Conservation (phyloP, 2,888 invertebrate species). For the Pogonocherus hispidulus region DNA sequence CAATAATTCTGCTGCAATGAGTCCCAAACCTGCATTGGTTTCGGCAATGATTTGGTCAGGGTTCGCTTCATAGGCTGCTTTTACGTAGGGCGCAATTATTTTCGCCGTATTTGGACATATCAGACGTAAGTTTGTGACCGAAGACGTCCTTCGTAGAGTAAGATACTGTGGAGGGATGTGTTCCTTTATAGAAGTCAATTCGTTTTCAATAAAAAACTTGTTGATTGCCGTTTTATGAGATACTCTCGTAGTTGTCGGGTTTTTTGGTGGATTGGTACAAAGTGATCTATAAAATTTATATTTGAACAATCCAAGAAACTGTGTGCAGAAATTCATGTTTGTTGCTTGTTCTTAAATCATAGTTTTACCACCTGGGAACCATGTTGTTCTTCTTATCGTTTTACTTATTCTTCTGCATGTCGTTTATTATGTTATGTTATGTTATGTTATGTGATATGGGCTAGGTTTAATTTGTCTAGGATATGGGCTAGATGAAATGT, state of each 20-base stretch:
- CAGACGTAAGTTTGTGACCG: slow-evolving; percentile 56
- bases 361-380: not conserved
- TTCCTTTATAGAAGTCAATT: slow-evolving; percentile 34
- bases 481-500: no score
- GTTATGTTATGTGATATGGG: no score
- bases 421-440: no score
- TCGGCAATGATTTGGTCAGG: slow-evolving; percentile 71
- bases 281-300: not conserved
- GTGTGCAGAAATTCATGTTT: not conserved
- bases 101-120: slow-evolving; percentile 55
- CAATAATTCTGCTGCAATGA: slow-evolving; percentile 75
- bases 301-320: not conserved
- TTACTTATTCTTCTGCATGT: no score
- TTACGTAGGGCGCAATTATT: slow-evolving; percentile 49
- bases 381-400: no score
- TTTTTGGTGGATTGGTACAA: not conserved
- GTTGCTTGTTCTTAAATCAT: not conserved
- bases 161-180: slow-evolving; percentile 48
- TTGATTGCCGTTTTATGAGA: slow-evolving; percentile 25
- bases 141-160: slow-evolving; percentile 33
- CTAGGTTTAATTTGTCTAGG: no score
- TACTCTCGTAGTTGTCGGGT: not conserved
- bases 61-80: slow-evolving; percentile 48
- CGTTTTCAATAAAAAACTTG: slow-evolving; percentile 39
- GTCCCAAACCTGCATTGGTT: slow-evolving; percentile 79